These are phyloP conservation scores for Heliangelus exortis DNA, from an alignment of 2,797 vertebrate genomes.

Conservation along the genomic window DNA sequence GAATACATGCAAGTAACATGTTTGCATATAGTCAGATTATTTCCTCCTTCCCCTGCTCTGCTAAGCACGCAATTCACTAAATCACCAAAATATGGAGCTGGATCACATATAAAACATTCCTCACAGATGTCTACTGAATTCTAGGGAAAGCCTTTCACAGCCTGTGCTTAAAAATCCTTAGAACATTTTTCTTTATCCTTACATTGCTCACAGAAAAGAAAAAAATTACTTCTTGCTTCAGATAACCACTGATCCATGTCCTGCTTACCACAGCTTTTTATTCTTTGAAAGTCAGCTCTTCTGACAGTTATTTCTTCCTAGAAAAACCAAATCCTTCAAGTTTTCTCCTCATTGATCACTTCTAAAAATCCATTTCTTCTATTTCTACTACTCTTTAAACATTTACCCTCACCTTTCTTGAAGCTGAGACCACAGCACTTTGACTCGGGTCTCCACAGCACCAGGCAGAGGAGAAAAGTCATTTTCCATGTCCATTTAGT, in stretches of 20 bases:
- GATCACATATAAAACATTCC: background rate
- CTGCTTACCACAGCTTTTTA: background rate
- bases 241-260: background rate
- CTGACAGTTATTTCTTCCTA: background rate
- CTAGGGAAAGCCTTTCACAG: background rate
- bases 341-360: background rate
- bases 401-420: background rate
- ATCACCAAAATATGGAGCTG: background rate
- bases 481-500: background rate
- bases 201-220: background rate
- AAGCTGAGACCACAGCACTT: background rate
- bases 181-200: background rate
- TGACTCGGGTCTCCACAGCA: background rate
- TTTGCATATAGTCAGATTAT: conserved; percentile 28
- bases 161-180: background rate
- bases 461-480: background rate
- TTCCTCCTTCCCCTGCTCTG: conserved; percentile 6
- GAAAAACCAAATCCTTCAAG: background rate
- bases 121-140: background rate
- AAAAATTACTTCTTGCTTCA: background rate
- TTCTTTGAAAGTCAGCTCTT: background rate
- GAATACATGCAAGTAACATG: background rate
- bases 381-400: background rate
- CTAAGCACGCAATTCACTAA: background rate
- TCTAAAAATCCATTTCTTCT: background rate